phyloP scores from a whole-genome alignment of 2,888 invertebrate species.

The Pyrgus malvae region DNA sequence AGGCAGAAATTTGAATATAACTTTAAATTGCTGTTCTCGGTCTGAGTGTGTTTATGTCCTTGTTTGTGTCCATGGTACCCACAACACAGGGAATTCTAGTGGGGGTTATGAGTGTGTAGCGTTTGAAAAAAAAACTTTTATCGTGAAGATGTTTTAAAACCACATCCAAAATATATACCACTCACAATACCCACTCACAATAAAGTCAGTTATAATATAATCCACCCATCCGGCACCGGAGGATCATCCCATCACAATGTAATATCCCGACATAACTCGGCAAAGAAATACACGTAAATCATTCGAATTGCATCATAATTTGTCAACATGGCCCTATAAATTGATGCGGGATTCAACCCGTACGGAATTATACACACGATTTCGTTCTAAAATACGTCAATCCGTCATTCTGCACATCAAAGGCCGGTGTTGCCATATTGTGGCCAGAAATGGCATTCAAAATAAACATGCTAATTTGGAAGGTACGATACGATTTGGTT shows the following conservation, averaged over 20 bases:
- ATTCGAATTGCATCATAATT: constrained; percentile 24
- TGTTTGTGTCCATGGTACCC: too few relatives aligned
- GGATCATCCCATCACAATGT: constrained; percentile 4
- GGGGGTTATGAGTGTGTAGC: too few relatives aligned
- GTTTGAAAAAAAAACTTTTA: too few relatives aligned
- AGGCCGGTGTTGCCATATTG: constrained; percentile 16
- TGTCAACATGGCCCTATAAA: constrained; percentile 18
- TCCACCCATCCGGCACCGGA: not conserved
- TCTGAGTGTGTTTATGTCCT: too few relatives aligned
- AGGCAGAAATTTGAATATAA: too few relatives aligned
- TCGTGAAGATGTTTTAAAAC: too few relatives aligned
- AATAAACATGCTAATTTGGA: constrained; percentile 10
- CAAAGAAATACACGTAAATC: constrained; percentile 10
- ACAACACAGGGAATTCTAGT: too few relatives aligned
- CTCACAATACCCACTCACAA: too few relatives aligned
- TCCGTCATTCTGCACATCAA: constrained; percentile 23
- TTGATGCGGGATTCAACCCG: constrained; percentile 3
- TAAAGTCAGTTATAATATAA: not conserved
- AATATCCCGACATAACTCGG: constrained; percentile 5
- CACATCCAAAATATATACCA: too few relatives aligned
- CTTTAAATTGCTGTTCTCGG: too few relatives aligned
- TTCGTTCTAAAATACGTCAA: constrained; percentile 22
- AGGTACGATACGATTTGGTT: not conserved
- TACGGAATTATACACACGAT: constrained; percentile 19
- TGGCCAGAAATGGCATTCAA: constrained; percentile 20